Base-by-base conservation (phyloP, 2,888 invertebrate species). In the Cataglyphis albicans region DNA sequence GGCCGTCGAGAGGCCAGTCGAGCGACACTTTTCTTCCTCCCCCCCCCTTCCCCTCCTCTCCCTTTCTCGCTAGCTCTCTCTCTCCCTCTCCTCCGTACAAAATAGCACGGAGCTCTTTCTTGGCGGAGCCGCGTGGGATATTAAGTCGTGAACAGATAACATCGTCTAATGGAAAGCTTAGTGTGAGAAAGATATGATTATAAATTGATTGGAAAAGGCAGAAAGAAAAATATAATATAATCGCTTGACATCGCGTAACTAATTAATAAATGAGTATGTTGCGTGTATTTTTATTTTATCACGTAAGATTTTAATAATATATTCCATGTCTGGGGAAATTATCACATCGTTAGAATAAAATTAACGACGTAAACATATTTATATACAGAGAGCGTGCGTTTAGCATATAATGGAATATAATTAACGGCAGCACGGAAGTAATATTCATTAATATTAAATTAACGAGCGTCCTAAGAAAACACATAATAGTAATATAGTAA, bases 61-160 rank as follows among this genome's bases (percentile, higher is more conserved):
- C 6, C 35, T 35, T 6, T 35, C 35, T 6, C 35, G 1, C 65
- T 32, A 55, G 65, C 72, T 70, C 70, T 41, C 48, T 21, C 81
- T 73, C 63, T 55, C 64, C 73, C 78, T 59, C 21, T 55, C 68
- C 63, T 63, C 65, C 48, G 4, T 7, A n/a, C 7, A 35, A n/a
- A 25, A 82, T 84, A 74, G 74, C 85, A 81, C 68, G 80, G 81
- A 85, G 73, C 21, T 25, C 44, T 48, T 32, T 6, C 44, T 44
- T 52, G 1, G 48, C n/a, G n/a, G n/a, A n/a, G n/a, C 82, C 68
- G 86, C 86, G 87, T 89, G 87, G 84, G 86, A 89, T 86, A 89
- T 81, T 81, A 86, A 90, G 88, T 90, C 88, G 84, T 83, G 84
- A 80, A 88, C 81, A 85, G 90, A 89, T 90, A 78, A 70, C 67